Evolutionary conservation across 2,888 invertebrate genomes (phyloP).

Genomic region (Ariolimax columbianus): DNA sequence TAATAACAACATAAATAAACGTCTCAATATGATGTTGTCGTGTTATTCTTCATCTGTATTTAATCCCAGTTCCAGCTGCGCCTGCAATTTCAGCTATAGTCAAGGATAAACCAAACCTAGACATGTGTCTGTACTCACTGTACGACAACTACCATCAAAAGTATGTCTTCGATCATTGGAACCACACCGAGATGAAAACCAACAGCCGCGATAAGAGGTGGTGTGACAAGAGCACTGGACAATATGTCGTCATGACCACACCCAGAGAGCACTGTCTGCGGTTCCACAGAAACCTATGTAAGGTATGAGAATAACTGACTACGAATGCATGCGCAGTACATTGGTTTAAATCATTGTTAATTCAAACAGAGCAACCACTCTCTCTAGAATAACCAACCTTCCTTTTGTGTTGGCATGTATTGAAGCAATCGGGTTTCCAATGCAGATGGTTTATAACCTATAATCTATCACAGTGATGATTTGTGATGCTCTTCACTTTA

Average conservation of each 20-base stretch:
- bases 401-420: too few relatives aligned
- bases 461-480: too few relatives aligned
- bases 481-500: too few relatives aligned
- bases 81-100: background rate
- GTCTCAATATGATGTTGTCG: too few relatives aligned
- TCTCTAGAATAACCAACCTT: too few relatives aligned
- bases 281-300: conserved; percentile 58
- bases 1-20: too few relatives aligned
- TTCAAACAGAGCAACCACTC: too few relatives aligned
- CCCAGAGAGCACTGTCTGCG: conserved; percentile 48
- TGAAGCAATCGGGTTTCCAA: too few relatives aligned
- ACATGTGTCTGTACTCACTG: conserved; percentile 58
- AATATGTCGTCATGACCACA: conserved; percentile 50
- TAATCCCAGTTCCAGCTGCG: conserved; percentile 1
- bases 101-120: conserved; percentile 9
- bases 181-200: conserved; percentile 45
- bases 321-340: too few relatives aligned
- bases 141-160: conserved; percentile 61
- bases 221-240: conserved; percentile 46
- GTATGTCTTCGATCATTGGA: conserved; percentile 46
- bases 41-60: too few relatives aligned
- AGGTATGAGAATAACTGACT: conserved; percentile 56
- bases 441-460: too few relatives aligned
- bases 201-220: conserved; percentile 51
- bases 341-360: too few relatives aligned